Evolutionary conservation across 2,797 vertebrate genomes (phyloP).

Genomic region (Sebastes diploproa): DNA sequence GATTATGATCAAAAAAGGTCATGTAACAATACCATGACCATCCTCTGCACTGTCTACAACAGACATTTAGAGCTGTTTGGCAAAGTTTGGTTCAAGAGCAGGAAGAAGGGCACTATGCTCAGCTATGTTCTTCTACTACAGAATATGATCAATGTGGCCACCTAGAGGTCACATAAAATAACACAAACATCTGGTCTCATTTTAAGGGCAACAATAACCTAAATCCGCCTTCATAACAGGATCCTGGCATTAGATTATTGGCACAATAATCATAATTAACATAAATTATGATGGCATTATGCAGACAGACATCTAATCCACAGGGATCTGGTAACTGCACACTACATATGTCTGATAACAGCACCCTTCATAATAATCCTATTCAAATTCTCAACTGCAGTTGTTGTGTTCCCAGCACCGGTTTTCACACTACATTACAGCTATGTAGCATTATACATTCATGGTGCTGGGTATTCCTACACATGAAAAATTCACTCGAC

Average conservation of each 20-base stretch:
- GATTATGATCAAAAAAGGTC: background rate
- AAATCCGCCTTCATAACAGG: conserved; percentile 52
- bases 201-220: conserved; percentile 60
- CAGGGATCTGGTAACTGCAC: conserved; percentile 50
- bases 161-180: conserved; percentile 60
- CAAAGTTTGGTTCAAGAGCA: conserved; percentile 10
- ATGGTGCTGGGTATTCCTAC: conserved; percentile 6
- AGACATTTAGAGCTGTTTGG: background rate
- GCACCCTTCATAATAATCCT: conserved; percentile 59
- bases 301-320: conserved; percentile 63
- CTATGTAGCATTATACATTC: conserved; percentile 13
- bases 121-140: background rate
- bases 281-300: conserved; percentile 67
- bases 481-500: background rate
- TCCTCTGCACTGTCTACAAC: background rate
- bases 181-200: conserved; percentile 48
- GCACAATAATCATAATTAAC: conserved; percentile 68
- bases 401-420: conserved; percentile 49
- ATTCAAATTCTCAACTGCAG: conserved; percentile 30
- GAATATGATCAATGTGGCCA: conserved; percentile 63
- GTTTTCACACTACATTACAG: conserved; percentile 34
- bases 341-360: conserved; percentile 55
- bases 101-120: background rate
- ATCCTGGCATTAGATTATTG: conserved; percentile 66
- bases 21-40: background rate